These are phyloP conservation scores for Epinotia demarniana DNA, from an alignment of 2,888 invertebrate genomes.

Conservation along the genomic window DNA sequence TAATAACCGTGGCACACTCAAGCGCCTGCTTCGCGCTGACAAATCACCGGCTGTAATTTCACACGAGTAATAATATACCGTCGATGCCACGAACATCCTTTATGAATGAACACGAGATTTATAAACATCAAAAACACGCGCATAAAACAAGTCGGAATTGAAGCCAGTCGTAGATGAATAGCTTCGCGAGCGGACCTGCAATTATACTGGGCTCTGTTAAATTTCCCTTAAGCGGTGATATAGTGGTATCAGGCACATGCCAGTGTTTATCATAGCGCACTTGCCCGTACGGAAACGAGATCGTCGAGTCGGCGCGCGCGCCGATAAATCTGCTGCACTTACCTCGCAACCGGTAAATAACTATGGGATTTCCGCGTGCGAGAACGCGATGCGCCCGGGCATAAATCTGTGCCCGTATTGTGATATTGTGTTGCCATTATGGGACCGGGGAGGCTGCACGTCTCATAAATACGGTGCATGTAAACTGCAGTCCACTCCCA, in stretches of 20 bases:
- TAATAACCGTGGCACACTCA: constrained; percentile 75
- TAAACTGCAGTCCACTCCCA: constrained; percentile 58
- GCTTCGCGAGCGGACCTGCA: constrained; percentile 51
- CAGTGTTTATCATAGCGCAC: constrained; percentile 59
- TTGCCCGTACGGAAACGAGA: constrained; percentile 74
- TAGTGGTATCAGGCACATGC: constrained; percentile 59
- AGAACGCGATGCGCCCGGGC: constrained; percentile 79
- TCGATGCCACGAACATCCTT: constrained; percentile 55
- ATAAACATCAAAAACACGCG: constrained; percentile 39
- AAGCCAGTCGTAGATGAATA: constrained; percentile 35
- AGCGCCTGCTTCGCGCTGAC: constrained; percentile 76
- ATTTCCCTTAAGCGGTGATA: constrained; percentile 62
- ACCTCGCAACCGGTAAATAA: constrained; percentile 84
- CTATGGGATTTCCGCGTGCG: constrained; percentile 85
- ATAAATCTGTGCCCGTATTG: constrained; percentile 84
- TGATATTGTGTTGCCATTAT: constrained; percentile 85
- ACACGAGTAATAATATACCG: constrained; percentile 73
- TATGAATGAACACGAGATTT: constrained; percentile 45
- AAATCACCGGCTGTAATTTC: constrained; percentile 82
- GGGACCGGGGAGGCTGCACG: constrained; percentile 72
- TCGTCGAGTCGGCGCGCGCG: constrained; percentile 71
- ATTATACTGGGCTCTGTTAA: constrained; percentile 61
- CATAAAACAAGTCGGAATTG: constrained; percentile 24
- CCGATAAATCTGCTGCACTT: constrained; percentile 84
- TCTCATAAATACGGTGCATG: constrained; percentile 76